These are phyloP conservation scores for Salminus brasiliensis DNA, from an alignment of 2,113 vertebrate genomes.

Conservation along the genomic window DNA sequence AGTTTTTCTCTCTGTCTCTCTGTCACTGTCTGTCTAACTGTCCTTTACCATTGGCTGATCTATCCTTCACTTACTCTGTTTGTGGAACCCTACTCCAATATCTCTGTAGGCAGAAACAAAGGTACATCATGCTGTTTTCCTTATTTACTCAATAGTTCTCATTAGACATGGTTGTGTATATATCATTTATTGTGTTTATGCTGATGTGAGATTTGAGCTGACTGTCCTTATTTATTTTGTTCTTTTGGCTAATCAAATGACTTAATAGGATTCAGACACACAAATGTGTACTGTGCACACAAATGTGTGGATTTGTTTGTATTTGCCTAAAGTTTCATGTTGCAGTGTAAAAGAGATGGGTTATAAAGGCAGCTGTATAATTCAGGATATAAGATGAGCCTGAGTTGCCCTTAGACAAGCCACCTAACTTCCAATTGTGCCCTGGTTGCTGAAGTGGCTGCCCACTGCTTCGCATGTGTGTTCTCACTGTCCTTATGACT, in stretches of 20 bases:
- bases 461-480: too few species aligned
- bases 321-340: background rate
- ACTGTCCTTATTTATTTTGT: background rate
- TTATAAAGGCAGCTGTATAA: background rate
- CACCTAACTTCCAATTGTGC: too few species aligned
- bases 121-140: conserved; percentile 79
- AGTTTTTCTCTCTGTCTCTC: conserved; percentile 30
- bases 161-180: background rate
- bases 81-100: conserved; percentile 66
- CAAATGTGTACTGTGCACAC: background rate
- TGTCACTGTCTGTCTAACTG: conserved; percentile 44
- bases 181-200: background rate
- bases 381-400: background rate
- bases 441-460: too few species aligned
- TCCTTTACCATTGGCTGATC: background rate
- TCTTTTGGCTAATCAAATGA: background rate
- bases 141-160: conserved; percentile 52
- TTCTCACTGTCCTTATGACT: too few species aligned
- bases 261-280: too few species aligned
- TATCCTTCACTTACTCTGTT: conserved; percentile 44
- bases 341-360: conserved; percentile 19
- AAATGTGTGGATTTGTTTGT: background rate
- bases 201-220: background rate
- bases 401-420: too few species aligned
- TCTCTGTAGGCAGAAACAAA: conserved; percentile 94